A percentile compares a stretch with the other conserved stretches of the same genome.
These are phyloP conservation scores for Syrista parreyssii DNA, from an alignment of 2,888 invertebrate genomes.

Conservation along the genomic window DNA sequence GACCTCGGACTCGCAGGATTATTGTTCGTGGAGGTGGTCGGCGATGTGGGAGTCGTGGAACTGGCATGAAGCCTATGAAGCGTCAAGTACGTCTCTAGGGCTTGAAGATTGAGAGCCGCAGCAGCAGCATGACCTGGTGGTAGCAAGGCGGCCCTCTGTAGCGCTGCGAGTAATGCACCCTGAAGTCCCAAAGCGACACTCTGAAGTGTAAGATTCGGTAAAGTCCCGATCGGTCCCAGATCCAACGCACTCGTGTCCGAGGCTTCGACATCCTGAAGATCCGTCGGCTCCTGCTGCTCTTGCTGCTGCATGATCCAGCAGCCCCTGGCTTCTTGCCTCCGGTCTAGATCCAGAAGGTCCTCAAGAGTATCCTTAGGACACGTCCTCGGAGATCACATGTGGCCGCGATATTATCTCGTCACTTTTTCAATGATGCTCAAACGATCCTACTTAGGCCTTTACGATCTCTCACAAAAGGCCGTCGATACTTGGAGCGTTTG, in stretches of 20 bases:
- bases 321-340: background rate
- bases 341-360: background rate
- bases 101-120: conserved; percentile 86
- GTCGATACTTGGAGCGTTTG: background rate
- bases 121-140: conserved; percentile 87
- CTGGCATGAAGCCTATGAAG: conserved; percentile 82
- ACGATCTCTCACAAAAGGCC: conserved; percentile 1
- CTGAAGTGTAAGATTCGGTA: conserved; percentile 67
- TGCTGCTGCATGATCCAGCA: conserved; percentile 29
- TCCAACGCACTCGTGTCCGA: conserved; percentile 10
- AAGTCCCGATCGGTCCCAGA: conserved; percentile 6
- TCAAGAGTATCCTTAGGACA: conserved; percentile 30
- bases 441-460: conserved; percentile 6
- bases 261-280: conserved; percentile 14
- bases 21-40: conserved; percentile 68
- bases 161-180: conserved; percentile 85
- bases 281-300: conserved; percentile 36
- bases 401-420: conserved; percentile 50
- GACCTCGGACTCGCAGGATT: conserved; percentile 66
- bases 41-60: conserved; percentile 61
- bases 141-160: conserved; percentile 85
- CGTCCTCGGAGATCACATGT: conserved; percentile 68
- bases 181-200: conserved; percentile 85
- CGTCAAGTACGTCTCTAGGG: conserved; percentile 86
- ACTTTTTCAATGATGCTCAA: conserved; percentile 10